Conservation (phyloP, 2,888 invertebrate genomes). For the Tenthredo livida region DNA sequence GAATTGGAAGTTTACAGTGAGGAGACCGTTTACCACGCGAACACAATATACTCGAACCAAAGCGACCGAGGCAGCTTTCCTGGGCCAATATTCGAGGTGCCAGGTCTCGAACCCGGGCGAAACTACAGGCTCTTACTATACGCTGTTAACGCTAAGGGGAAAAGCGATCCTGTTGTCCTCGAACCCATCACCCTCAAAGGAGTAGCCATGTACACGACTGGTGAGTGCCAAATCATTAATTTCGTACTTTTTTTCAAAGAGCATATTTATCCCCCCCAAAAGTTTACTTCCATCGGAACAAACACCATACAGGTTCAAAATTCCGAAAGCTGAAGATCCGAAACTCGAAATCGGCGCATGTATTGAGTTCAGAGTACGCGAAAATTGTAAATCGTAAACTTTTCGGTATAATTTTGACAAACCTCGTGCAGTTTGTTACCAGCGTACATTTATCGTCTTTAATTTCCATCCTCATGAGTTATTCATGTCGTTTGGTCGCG, state of each 20-base stretch:
- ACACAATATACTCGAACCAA: slow-evolving; percentile 70
- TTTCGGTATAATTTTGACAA: too few species aligned
- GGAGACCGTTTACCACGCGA: slow-evolving; percentile 71
- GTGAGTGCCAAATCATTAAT: slow-evolving; percentile 61
- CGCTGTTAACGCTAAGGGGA: slow-evolving; percentile 93
- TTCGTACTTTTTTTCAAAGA: too few species aligned
- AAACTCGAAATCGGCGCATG: too few species aligned
- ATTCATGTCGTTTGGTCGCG: slow-evolving; percentile 68
- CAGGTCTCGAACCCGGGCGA: slow-evolving; percentile 86
- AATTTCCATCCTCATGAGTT: slow-evolving; percentile 76
- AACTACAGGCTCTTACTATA: slow-evolving; percentile 90
- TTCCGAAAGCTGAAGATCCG: too few species aligned
- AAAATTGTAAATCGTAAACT: too few species aligned
- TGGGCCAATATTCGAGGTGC: slow-evolving; percentile 84
- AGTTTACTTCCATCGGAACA: too few species aligned
- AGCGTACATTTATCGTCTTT: slow-evolving; percentile 75
- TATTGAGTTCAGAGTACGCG: too few species aligned
- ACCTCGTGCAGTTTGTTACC: neutral
- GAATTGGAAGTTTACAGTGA: slow-evolving; percentile 74
- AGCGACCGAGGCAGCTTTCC: slow-evolving; percentile 61
- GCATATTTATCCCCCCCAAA: too few species aligned
- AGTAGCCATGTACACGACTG: slow-evolving; percentile 83
- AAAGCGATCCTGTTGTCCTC: slow-evolving; percentile 90
- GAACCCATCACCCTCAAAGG: slow-evolving; percentile 92
- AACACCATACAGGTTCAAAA: too few species aligned